Base-by-base conservation (phyloP, 2,113 vertebrate species). In the Arenaria interpres region DNA sequence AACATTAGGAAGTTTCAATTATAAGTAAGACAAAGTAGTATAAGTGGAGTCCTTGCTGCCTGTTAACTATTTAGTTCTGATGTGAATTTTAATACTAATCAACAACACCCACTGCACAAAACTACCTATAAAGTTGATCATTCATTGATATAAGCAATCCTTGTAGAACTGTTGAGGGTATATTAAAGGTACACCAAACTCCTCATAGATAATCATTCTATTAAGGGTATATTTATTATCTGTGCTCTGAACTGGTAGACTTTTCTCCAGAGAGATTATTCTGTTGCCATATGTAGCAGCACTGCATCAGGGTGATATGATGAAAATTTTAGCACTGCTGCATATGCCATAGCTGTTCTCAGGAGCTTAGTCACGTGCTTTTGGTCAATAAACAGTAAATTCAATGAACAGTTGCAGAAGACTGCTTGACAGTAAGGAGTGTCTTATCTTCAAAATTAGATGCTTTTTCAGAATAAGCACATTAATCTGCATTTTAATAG, bases 401-500 rank as follows among this genome's bases (percentile, higher is more conserved):
- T 53, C 45, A 43, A 9, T 64, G 41, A 92, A 81, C 28, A 95
- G 41, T 28, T 95, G 82, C 21, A 37, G 57, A 43, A 53, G 56
- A 50, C 62, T 85, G 10, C 62, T 88, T 62, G 93, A 56, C 43
- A 68, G 37, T 81, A 83, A 80, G 33, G 68, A 64, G 32, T 46
- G 72, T 60, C 71, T 83, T 88, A 35, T 54, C 76, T 93, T 90
- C 73, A 77, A n/a, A 93, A 96, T 93, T 60, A 73, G 54, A 16
- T 48, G 30, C 30, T 92, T 35, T 63, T 71, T 89, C 21, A 92
- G 53, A 88, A 79, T 46, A 24, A 56, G 53, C 30, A 46, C 8
- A 12, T 57, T 81, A 64, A 85, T 93, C 68, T 84, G 33, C 39
- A 53, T 95, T 92, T 96, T 93, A 82, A 59, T 90, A 50, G 88